A percentile compares a stretch with the other conserved stretches of the same genome.
Evolutionary conservation across 2,113 vertebrate species (phyloP).

Genomic region (Cheirogaleus medius): DNA sequence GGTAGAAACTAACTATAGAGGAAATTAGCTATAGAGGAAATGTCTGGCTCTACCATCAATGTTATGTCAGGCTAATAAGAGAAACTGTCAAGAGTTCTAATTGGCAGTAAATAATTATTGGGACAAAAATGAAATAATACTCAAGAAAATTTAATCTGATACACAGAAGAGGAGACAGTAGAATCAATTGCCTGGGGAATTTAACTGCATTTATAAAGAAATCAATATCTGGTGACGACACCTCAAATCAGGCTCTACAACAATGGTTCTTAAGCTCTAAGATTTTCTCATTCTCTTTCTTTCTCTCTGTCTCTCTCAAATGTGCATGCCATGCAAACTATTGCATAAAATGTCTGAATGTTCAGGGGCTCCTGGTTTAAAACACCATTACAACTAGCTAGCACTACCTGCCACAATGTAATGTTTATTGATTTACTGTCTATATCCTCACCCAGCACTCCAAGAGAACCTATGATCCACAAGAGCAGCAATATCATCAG

Average conservation of each 20-base stretch:
- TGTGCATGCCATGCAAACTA: not conserved
- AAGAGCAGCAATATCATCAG: not conserved
- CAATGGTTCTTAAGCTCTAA: not conserved
- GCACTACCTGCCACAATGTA: not conserved
- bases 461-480: not conserved
- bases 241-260: slow-evolving; percentile 33
- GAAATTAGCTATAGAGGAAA: not conserved
- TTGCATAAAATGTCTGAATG: not conserved
- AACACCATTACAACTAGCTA: not conserved
- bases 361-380: not conserved
- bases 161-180: accelerated
- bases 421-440: not conserved
- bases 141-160: not conserved
- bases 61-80: not conserved
- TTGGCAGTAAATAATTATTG: not conserved
- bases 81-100: not conserved
- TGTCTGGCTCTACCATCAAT: not conserved
- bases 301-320: not conserved
- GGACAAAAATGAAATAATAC: slow-evolving; percentile 32
- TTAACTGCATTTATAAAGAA: slow-evolving; percentile 68
- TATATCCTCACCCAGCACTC: not conserved
- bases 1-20: not conserved
- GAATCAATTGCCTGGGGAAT: not conserved
- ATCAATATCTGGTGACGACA: slow-evolving; percentile 53
- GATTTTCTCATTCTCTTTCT: not conserved